Percentiles rank a stretch among this genome's conserved stretches.
Conservation (phyloP, 2,113 vertebrate species). For the Coturnix japonica region DNA sequence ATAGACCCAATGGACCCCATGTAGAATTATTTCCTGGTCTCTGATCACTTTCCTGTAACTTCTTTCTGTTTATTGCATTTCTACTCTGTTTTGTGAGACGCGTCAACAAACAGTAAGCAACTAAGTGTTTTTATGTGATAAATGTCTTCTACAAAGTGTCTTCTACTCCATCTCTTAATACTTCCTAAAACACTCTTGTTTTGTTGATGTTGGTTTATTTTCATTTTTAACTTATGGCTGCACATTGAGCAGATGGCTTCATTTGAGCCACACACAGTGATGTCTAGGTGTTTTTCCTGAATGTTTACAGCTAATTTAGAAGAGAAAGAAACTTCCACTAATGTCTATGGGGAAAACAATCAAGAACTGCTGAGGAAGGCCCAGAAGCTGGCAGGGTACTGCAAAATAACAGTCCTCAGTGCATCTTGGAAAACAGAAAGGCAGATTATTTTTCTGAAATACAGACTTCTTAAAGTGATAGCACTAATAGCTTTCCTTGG, state of each 20-base stretch:
- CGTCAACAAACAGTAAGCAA: background rate
- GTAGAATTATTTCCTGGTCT: background rate
- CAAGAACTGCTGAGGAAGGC: constrained; percentile 29
- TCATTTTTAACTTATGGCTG: background rate
- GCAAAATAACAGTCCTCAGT: background rate
- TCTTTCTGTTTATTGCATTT: background rate
- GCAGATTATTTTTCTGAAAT: background rate
- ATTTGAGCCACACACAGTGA: constrained; percentile 7
- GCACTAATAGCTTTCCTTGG: background rate
- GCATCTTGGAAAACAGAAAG: background rate
- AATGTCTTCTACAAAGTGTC: background rate
- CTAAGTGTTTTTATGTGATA: too few relatives aligned
- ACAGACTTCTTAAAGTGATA: background rate
- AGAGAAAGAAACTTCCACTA: constrained; percentile 16
- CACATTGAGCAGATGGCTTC: constrained; percentile 35
- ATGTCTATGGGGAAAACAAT: constrained; percentile 13
- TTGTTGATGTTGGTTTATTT: background rate
- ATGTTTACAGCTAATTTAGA: constrained; percentile 30
- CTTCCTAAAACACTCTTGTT: background rate
- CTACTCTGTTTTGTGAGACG: background rate
- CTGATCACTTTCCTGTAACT: background rate
- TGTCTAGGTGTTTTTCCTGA: constrained; percentile 20
- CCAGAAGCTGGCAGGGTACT: background rate
- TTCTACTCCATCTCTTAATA: background rate
- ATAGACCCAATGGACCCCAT: background rate